phyloP scores from a whole-genome alignment of 2,113 vertebrate species.

The Pygoscelis antarcticus region DNA sequence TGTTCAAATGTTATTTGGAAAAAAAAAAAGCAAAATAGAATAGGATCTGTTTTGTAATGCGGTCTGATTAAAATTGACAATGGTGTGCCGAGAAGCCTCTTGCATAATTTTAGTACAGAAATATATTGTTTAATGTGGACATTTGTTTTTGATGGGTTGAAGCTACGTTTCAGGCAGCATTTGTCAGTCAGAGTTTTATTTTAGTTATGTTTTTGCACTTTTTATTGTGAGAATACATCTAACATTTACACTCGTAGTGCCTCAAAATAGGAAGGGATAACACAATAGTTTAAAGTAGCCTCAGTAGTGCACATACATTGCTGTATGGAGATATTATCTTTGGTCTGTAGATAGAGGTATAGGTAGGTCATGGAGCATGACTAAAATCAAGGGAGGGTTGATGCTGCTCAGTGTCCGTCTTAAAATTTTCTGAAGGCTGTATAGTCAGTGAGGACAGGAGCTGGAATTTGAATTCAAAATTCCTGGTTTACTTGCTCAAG shows the following conservation, averaged over 20 bases:
- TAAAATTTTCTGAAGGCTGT: not conserved
- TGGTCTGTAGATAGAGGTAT: not conserved
- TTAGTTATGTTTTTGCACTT: not conserved
- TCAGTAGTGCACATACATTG: accelerated
- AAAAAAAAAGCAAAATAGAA: not conserved
- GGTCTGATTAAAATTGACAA: not conserved
- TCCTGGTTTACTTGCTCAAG: not conserved
- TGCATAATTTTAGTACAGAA: not conserved
- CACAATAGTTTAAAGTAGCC: not conserved
- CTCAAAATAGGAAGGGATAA: not conserved
- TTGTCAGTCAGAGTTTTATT: not conserved
- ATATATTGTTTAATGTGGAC: not conserved
- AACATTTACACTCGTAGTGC: not conserved
- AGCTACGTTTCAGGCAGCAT: not conserved
- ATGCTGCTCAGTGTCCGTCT: not conserved
- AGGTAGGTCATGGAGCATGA: not conserved
- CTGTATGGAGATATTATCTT: not conserved
- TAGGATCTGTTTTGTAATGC: not conserved
- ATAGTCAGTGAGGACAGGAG: not conserved
- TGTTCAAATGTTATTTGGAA: not conserved
- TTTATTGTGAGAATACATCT: not conserved
- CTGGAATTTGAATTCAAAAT: not conserved
- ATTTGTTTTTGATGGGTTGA: not conserved
- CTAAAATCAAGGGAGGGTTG: not conserved
- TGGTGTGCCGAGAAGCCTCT: not conserved